Evolutionary conservation across 37 sponge, comb jelly and placozoan species (phyloP).

Genomic region (Agelas oroides): DNA sequence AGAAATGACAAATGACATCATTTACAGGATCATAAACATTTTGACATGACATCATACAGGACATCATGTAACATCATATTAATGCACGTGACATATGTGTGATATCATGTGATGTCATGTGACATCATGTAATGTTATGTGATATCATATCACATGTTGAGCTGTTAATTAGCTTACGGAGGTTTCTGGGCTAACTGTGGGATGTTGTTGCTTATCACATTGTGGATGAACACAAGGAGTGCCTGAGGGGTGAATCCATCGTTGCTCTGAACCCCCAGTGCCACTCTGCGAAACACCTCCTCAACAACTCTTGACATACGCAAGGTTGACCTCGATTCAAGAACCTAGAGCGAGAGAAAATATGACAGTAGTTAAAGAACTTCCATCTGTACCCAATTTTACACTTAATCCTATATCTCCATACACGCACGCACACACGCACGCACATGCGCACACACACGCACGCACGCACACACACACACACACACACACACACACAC

Average conservation of each 20-base stretch:
- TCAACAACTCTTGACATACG: constrained; percentile 58
- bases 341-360: constrained; percentile 26
- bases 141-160: neutral
- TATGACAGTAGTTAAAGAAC: neutral
- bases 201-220: constrained; percentile 36
- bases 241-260: constrained; percentile 54
- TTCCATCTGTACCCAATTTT: neutral
- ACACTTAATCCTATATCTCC: neutral
- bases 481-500: constrained; percentile 36
- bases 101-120: neutral
- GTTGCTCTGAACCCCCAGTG: constrained; percentile 69
- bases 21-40: no score
- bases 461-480: no score
- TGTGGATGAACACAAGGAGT: constrained; percentile 68
- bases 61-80: no score
- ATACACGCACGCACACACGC: no score
- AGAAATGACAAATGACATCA: neutral
- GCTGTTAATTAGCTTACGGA: neutral
- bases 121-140: no score
- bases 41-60: no score
- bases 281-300: constrained; percentile 61
- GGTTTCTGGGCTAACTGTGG: constrained; percentile 55
- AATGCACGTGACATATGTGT: no score
- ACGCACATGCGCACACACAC: no score
- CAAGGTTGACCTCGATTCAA: constrained; percentile 37